Evolutionary conservation across 2,888 invertebrate genomes (phyloP).

Genomic region (Anorthoa munda): DNA sequence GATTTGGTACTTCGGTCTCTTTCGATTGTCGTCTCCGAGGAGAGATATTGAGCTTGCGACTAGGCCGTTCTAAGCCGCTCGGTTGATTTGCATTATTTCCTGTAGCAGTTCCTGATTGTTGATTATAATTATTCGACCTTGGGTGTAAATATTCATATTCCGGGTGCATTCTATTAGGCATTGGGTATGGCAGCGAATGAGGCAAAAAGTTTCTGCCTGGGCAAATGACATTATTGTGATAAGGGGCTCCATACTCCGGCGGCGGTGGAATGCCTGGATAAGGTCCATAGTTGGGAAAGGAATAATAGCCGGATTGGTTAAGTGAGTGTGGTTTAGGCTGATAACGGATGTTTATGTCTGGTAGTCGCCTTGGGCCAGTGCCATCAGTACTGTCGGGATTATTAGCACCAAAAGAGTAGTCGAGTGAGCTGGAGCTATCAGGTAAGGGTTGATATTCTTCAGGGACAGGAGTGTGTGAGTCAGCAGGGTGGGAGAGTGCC

Average conservation of each 20-base stretch:
- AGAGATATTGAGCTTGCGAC: constrained; percentile 86
- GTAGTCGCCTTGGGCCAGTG: constrained; percentile 72
- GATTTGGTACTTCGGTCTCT: constrained; percentile 81
- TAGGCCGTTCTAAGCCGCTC: constrained; percentile 82
- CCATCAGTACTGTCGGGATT: constrained; percentile 75
- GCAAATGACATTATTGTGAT: constrained; percentile 80
- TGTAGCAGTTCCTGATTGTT: constrained; percentile 37
- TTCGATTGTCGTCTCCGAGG: constrained; percentile 85
- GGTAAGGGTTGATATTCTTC: constrained; percentile 88
- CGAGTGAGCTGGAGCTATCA: constrained; percentile 85
- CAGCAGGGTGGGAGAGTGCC: constrained; percentile 77
- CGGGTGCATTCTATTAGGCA: constrained; percentile 70
- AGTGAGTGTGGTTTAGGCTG: constrained; percentile 82
- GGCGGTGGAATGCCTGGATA: constrained; percentile 73
- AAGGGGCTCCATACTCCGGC: constrained; percentile 77
- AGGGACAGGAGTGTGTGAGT: constrained; percentile 86
- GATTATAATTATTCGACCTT: constrained; percentile 60
- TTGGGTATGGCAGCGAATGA: constrained; percentile 77
- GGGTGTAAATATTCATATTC: constrained; percentile 71
- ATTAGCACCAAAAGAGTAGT: constrained; percentile 75
- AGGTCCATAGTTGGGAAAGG: constrained; percentile 78
- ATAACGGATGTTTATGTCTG: constrained; percentile 83
- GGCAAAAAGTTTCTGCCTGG: constrained; percentile 76
- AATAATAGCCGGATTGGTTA: constrained; percentile 77
- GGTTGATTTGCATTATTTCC: constrained; percentile 60